Conservation (phyloP, 2,888 invertebrate species). For the Noctuana brunneofusca region DNA sequence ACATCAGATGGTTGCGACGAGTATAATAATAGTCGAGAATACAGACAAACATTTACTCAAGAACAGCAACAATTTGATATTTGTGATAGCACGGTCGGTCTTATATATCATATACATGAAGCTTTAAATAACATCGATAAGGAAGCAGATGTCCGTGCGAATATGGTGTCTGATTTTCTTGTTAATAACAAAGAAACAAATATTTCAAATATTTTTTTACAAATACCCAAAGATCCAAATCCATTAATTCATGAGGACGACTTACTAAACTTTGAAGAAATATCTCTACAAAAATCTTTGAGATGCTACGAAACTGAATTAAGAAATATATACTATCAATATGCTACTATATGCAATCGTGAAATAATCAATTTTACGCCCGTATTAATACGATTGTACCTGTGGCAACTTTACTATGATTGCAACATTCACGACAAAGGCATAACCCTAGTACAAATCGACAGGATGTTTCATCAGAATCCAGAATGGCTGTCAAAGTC, state of each 20-base stretch:
- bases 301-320: conserved; percentile 73
- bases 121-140: conserved; percentile 65
- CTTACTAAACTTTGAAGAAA: conserved; percentile 68
- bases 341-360: conserved; percentile 73
- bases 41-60: conserved; percentile 40
- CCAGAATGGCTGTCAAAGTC: conserved; percentile 69
- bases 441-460: conserved; percentile 77
- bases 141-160: conserved; percentile 52
- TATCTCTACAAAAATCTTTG: conserved; percentile 69
- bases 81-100: conserved; percentile 66
- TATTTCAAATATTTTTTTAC: conserved; percentile 37
- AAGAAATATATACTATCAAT: conserved; percentile 76
- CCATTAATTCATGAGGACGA: conserved; percentile 47
- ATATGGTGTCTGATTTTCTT: conserved; percentile 59
- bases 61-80: conserved; percentile 59
- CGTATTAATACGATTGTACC: conserved; percentile 76
- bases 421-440: conserved; percentile 76
- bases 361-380: conserved; percentile 64
- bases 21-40: conserved; percentile 37
- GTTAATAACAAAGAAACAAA: conserved; percentile 50
- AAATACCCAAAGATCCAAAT: conserved; percentile 29
- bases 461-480: conserved; percentile 73
- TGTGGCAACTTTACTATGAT: conserved; percentile 85
- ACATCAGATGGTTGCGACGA: conserved; percentile 43
- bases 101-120: conserved; percentile 70